Evolutionary conservation across 1,140 invertebrate genomes (phyloP), one percentile per base, ranked within the genome.

Genomic region (Proctacanthus coquilletti): DNA sequence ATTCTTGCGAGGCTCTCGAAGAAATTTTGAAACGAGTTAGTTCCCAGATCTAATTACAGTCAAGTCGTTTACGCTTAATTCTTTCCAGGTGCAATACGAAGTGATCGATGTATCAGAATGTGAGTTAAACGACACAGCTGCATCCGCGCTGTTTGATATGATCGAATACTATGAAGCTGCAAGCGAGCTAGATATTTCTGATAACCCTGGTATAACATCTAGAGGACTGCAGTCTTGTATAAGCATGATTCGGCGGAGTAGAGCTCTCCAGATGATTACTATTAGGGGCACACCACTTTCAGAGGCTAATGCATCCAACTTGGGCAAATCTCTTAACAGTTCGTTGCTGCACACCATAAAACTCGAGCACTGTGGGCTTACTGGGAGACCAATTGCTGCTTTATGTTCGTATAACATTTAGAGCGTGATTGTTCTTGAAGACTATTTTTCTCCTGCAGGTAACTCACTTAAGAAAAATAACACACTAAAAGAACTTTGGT

Each of bases 141-240:
- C 55, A 34, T 52, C 49, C 46, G 77, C 84, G 29, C 58, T 89
- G 27, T 89, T 88, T 62, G 85, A 91, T 57, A 89, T 91, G 82
- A 72, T 91, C 44, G 86, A 91, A 55, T 91, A 85, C 59, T 92
- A 92, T 62, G 84, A 91, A 53, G 84, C 84, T 30, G 72, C 80
- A 2, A 69, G 65, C 19, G 71, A 79, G 41, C 56, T 92, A 33
- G 81, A 83, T 56, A 80, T 92, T 39, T 77, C 77, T 15, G 75
- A 71, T 34, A 86, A 84, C 56, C 68, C 71, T 44, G 75, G 75
- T 31, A 69, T 70, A 25, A 47, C 50, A 9, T 37, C 46, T 21
- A 61, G 82, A 33, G 83, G 83, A 2, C 91, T 84, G 85, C 75
- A 81, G 53, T 45, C 52, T 18, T 60, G 57, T 36, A 52, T 51